Percentiles rank a stretch among this genome's conserved stretches.
Evolutionary conservation across 2,888 invertebrate genomes (phyloP).

Genomic region (Piscicola geometra): DNA sequence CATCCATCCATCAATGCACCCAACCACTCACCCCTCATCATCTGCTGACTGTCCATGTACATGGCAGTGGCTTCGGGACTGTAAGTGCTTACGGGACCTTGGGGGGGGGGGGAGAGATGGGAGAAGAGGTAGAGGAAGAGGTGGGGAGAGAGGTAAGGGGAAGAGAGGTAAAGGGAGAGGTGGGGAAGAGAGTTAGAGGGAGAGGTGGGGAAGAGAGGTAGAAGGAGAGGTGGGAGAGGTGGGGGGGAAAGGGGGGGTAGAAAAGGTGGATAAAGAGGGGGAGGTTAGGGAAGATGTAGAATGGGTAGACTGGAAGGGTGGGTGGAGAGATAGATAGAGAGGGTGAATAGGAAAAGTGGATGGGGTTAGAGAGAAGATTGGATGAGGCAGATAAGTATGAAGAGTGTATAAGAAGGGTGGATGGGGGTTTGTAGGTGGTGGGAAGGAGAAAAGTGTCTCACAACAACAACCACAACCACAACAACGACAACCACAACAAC

Average conservation of each 20-base stretch:
- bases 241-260: too few species aligned
- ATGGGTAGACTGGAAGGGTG: too few species aligned
- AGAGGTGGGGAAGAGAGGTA: background rate
- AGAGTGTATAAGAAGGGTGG: background rate
- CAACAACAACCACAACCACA: too few species aligned
- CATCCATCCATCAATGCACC: constrained; percentile 45
- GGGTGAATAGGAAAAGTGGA: too few species aligned
- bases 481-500: too few species aligned
- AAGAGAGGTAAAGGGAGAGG: background rate
- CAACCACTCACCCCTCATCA: constrained; percentile 48
- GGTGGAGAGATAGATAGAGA: too few species aligned
- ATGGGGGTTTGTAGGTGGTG: background rate
- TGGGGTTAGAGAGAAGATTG: too few species aligned
- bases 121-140: background rate
- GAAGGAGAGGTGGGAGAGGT: background rate
- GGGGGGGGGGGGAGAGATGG: background rate
- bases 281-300: too few species aligned
- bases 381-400: background rate
- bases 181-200: background rate
- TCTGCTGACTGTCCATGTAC: constrained; percentile 67
- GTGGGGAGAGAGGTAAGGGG: background rate
- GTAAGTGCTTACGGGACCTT: constrained; percentile 73
- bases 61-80: constrained; percentile 81
- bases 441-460: too few species aligned
- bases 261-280: too few species aligned